phyloP scores from a whole-genome alignment of 2,888 invertebrate genomes.

The Pristionchus mayeri region DNA sequence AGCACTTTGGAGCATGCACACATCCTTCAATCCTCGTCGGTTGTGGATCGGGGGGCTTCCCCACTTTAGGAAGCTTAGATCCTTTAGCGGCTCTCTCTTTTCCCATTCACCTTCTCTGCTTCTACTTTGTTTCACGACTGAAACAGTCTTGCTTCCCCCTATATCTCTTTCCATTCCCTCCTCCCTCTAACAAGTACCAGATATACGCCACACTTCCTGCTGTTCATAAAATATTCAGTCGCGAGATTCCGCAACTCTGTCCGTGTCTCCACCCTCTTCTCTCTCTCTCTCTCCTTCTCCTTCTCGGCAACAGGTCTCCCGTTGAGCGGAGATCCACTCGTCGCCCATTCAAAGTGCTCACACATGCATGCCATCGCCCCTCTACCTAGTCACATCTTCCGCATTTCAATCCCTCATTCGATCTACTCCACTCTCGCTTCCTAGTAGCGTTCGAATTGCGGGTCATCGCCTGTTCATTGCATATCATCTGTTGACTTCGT shows the following conservation, averaged over 20 bases:
- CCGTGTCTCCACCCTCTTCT: background rate
- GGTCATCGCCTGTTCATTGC: no score
- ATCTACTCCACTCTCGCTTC: no score
- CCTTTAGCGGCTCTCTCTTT: conserved; percentile 21
- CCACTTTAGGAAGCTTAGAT: background rate
- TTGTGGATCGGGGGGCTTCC: background rate
- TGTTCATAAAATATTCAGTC: conserved; percentile 17
- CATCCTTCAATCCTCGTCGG: background rate
- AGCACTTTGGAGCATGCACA: background rate
- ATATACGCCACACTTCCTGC: background rate
- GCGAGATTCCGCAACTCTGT: conserved; percentile 37
- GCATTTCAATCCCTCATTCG: background rate
- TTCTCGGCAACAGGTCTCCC: background rate
- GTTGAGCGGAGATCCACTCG: background rate
- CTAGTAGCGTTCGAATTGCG: no score
- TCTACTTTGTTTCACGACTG: no score
- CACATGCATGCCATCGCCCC: background rate
- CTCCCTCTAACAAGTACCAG: background rate
- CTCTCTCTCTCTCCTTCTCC: background rate
- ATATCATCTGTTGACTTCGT: no score
- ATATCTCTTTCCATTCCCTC: background rate
- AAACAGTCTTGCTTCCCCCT: no score
- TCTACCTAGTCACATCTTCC: background rate
- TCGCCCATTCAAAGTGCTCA: conserved; percentile 16
- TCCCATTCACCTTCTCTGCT: background rate